A percentile compares a stretch with the other conserved stretches of the same genome.
phyloP scores from a whole-genome alignment of 2,113 vertebrate genomes.

The Spilogale gracilis region DNA sequence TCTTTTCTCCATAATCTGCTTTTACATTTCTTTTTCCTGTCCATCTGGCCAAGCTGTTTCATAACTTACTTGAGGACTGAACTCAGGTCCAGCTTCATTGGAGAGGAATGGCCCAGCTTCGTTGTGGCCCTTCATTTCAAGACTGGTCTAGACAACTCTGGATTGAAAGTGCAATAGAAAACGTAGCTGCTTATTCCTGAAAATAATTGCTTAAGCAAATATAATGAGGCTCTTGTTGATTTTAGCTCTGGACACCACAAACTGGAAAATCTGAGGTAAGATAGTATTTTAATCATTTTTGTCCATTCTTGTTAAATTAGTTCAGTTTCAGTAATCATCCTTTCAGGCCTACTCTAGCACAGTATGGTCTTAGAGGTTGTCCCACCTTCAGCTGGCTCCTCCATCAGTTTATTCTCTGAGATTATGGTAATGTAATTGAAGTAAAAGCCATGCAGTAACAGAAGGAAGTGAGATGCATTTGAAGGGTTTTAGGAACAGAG shows the following conservation, averaged over 20 bases:
- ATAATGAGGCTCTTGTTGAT: background rate
- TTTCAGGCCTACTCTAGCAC: background rate
- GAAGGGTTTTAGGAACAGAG: background rate
- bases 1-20: background rate
- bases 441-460: background rate
- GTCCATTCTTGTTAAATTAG: background rate
- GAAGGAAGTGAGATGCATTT: background rate
- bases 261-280: background rate
- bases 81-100: background rate
- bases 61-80: slow-evolving; percentile 5
- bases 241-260: background rate
- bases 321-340: background rate
- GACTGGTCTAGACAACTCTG: background rate
- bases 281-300: slow-evolving; percentile 18
- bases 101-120: background rate
- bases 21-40: slow-evolving; percentile 23
- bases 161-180: background rate
- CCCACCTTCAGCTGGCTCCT: background rate
- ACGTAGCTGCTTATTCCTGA: background rate
- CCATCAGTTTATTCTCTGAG: background rate
- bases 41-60: slow-evolving; percentile 20
- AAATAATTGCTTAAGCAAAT: slow-evolving; percentile 6
- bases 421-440: background rate
- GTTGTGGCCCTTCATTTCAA: background rate
- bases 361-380: background rate